Conservation (phyloP, 2,797 vertebrate species). For the Mormyrus hasselquistii region DNA sequence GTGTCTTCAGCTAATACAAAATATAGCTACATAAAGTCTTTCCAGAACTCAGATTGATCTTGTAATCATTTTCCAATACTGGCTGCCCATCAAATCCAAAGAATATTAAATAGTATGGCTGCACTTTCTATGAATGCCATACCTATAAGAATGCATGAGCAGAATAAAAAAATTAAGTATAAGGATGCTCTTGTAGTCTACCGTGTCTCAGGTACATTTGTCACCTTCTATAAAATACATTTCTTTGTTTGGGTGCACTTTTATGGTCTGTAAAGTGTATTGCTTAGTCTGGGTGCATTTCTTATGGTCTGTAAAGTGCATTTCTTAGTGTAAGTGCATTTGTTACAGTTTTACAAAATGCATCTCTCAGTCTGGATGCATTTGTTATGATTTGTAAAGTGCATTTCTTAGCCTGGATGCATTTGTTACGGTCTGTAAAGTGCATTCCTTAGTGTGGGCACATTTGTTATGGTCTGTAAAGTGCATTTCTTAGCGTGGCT, state of each 20-base stretch:
- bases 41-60: neutral
- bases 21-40: neutral
- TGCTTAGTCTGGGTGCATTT: neutral
- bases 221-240: neutral
- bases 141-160: neutral
- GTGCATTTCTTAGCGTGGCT: neutral
- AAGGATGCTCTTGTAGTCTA: neutral
- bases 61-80: neutral
- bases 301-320: neutral
- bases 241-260: neutral
- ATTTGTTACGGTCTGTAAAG: neutral
- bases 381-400: neutral
- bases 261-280: neutral
- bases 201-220: neutral
- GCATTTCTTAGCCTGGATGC: neutral
- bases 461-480: neutral
- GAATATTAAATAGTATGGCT: neutral
- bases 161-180: neutral
- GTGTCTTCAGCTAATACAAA: neutral
- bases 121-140: neutral
- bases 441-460: neutral
- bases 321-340: neutral
- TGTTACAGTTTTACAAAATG: too few species aligned
- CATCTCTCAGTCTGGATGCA: neutral
- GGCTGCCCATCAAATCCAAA: neutral